phyloP scores from a whole-genome alignment of 2,888 invertebrate genomes.

The Diarsia dahlii region DNA sequence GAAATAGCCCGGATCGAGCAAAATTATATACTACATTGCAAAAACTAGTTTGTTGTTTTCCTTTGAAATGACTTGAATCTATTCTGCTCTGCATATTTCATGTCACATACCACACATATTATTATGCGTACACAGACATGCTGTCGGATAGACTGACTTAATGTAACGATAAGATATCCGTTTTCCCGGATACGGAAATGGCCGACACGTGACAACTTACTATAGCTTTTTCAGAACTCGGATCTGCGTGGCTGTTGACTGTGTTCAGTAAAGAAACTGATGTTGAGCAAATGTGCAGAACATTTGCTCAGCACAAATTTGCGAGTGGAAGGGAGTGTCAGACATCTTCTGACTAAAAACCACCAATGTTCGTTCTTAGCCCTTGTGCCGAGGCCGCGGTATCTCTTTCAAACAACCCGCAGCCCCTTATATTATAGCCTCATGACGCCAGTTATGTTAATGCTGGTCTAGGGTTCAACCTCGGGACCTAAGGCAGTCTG shows the following conservation, averaged over 20 bases:
- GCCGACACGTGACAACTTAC: neutral
- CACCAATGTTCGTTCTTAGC: no score
- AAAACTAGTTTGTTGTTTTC: neutral
- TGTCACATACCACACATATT: neutral
- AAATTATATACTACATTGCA: neutral
- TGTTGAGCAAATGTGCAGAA: no score
- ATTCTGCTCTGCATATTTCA: neutral
- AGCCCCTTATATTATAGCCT: no score
- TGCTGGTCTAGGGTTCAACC: no score
- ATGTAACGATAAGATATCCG: neutral
- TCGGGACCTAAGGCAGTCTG: no score
- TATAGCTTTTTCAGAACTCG: neutral
- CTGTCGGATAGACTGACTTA: neutral
- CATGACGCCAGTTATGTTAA: no score
- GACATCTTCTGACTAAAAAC: no score
- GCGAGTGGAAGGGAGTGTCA: no score
- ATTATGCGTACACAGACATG: neutral
- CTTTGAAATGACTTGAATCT: neutral
- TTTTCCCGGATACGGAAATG: neutral
- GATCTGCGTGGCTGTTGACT: neutral
- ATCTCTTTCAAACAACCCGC: no score
- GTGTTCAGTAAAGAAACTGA: no score
- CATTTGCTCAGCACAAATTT: no score
- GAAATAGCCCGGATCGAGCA: neutral
- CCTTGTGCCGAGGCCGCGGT: no score